Conservation (phyloP, 64 coral and sea anemone genomes). For the Stichodactyla mertensii region DNA sequence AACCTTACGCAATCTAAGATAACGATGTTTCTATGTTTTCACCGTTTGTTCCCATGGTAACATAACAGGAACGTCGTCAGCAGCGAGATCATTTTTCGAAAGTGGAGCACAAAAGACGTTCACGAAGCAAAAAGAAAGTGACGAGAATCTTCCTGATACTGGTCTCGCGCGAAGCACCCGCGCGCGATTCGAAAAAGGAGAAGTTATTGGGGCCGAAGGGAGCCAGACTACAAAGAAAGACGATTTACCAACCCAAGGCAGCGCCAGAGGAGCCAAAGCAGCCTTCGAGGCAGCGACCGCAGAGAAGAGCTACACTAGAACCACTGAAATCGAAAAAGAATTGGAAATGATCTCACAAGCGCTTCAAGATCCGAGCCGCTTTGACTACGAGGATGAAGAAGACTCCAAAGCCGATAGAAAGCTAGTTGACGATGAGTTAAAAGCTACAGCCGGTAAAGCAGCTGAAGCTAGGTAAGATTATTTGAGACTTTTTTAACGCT, state of each 20-base stretch:
- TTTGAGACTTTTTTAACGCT: neutral
- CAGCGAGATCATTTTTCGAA: constrained; percentile 16
- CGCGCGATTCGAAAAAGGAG: constrained; percentile 37
- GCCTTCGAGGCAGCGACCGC: constrained; percentile 8
- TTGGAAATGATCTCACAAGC: constrained; percentile 4
- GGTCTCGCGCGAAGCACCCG: constrained; percentile 39
- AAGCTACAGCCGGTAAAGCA: constrained; percentile 8
- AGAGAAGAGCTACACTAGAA: neutral
- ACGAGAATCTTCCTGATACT: constrained; percentile 27
- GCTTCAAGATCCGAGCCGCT: neutral
- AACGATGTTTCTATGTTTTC: neutral
- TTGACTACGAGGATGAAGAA: constrained; percentile 17
- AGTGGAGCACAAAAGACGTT: neutral
- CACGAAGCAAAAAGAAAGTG: constrained; percentile 19
- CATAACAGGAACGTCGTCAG: constrained; percentile 7
- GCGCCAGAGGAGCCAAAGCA: neutral
- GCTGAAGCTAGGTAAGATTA: neutral
- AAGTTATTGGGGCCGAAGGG: constrained; percentile 32
- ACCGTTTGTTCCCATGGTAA: neutral
- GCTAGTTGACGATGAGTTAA: constrained; percentile 12
- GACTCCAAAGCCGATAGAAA: neutral
- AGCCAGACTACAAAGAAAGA: neutral
- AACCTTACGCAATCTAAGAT: neutral
- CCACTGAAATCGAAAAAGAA: neutral
- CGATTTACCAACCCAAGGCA: neutral